Evolutionary conservation across 2,888 invertebrate species (phyloP).

Genomic region (Candidula unifasciata): DNA sequence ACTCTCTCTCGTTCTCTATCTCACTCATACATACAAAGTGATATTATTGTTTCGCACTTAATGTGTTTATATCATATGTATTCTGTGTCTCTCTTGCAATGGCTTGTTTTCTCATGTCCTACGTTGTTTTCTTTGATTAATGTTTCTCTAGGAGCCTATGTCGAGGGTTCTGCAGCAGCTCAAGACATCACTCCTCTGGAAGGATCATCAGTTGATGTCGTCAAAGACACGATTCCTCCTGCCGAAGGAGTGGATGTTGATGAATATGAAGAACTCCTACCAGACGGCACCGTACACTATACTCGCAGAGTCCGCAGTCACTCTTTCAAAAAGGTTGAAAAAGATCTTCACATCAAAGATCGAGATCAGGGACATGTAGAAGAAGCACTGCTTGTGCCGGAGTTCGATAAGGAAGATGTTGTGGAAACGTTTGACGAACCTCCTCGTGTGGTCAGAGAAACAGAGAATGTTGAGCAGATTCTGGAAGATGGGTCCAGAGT

Average conservation of each 20-base stretch:
- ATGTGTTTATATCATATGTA: neutral
- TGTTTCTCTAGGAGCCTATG: conserved; percentile 56
- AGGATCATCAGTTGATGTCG: conserved; percentile 46
- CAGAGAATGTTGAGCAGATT: conserved; percentile 66
- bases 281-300: conserved; percentile 71
- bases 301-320: conserved; percentile 63
- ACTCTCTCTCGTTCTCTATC: no score
- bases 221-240: conserved; percentile 62
- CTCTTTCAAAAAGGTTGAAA: conserved; percentile 63
- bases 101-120: neutral
- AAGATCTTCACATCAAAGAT: conserved; percentile 58
- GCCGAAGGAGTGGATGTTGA: conserved; percentile 61
- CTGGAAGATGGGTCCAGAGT: conserved; percentile 71
- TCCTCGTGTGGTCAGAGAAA: conserved; percentile 60
- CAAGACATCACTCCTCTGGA: conserved; percentile 57
- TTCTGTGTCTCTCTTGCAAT: neutral
- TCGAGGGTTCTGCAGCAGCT: conserved; percentile 65
- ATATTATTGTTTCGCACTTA: no score
- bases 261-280: conserved; percentile 67
- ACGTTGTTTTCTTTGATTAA: conserved; percentile 65
- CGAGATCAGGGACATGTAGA: conserved; percentile 64
- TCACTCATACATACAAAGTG: no score
- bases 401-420: conserved; percentile 52
- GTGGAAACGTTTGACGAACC: conserved; percentile 65
- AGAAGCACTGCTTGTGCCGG: conserved; percentile 61